Evolutionary conservation across 2,113 vertebrate species (phyloP).

Genomic region (Anolis sagrei): DNA sequence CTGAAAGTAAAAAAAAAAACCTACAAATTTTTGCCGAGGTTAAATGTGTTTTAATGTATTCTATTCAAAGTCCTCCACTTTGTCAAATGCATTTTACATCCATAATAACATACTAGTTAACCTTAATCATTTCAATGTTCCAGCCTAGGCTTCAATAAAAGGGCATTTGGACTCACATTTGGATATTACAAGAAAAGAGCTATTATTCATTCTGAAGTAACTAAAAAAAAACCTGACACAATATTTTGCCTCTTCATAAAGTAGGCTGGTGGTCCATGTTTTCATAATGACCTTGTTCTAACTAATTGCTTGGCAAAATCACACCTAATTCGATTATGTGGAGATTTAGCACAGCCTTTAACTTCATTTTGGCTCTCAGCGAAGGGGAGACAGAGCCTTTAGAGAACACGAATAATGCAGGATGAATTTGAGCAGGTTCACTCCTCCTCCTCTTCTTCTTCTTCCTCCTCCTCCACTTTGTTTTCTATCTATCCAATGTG

Average conservation of each 20-base stretch:
- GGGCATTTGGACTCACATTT: conserved; percentile 6
- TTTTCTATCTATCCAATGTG: too few relatives aligned
- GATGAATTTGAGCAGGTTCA: too few relatives aligned
- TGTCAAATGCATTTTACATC: conserved; percentile 22
- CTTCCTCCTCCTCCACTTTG: too few relatives aligned
- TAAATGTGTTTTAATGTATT: conserved; percentile 15
- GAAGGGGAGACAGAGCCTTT: too few relatives aligned
- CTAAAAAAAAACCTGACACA: not conserved
- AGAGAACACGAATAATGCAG: too few relatives aligned
- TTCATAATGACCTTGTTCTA: conserved; percentile 33
- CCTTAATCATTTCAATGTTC: conserved; percentile 33
- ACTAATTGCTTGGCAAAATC: not conserved
- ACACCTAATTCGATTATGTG: too few relatives aligned
- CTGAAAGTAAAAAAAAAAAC: not conserved
- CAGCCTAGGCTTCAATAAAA: conserved; percentile 11
- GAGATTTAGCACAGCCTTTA: too few relatives aligned
- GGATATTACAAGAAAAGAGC: not conserved
- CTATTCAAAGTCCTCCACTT: not conserved
- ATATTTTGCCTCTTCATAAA: conserved; percentile 4
- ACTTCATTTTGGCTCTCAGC: too few relatives aligned
- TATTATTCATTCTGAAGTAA: conserved; percentile 5
- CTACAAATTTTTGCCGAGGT: not conserved
- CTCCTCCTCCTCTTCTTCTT: too few relatives aligned
- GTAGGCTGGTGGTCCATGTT: not conserved
- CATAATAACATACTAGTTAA: not conserved